Evolutionary conservation across 2,888 invertebrate genomes (phyloP).

Genomic region (Mythimna impura): DNA sequence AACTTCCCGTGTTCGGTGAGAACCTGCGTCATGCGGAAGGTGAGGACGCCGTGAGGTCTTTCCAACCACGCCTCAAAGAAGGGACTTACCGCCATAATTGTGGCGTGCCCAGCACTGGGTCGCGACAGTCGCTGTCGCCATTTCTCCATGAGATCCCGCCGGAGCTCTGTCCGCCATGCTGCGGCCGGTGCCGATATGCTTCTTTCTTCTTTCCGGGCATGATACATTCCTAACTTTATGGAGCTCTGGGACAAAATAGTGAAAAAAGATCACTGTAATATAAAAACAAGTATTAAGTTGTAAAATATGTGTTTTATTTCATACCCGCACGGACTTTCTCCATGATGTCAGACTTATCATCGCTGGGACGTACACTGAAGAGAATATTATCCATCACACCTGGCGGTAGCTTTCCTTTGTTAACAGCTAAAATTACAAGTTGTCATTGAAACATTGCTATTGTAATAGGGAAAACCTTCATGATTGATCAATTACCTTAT

Average conservation of each 20-base stretch:
- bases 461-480: background rate
- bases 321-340: constrained; percentile 29
- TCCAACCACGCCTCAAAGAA: too few species aligned
- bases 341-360: constrained; percentile 31
- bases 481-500: background rate
- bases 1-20: too few species aligned
- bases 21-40: too few species aligned
- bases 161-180: too few species aligned
- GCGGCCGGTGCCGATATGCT: too few species aligned
- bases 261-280: too few species aligned
- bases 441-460: background rate
- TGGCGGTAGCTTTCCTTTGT: constrained; percentile 25
- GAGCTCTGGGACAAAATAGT: background rate
- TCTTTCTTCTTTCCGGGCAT: too few species aligned
- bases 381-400: constrained; percentile 30
- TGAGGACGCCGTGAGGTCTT: too few species aligned
- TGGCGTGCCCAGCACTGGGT: too few species aligned
- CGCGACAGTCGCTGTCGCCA: too few species aligned
- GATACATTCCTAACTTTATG: background rate
- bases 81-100: too few species aligned
- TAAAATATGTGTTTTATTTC: background rate
- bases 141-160: too few species aligned
- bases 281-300: background rate
- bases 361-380: constrained; percentile 19
- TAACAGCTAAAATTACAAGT: constrained; percentile 18